Percentiles rank a stretch among this genome's conserved stretches.
phyloP scores from a whole-genome alignment of 2,888 invertebrate species.

The Odontocolon sp. region DNA sequence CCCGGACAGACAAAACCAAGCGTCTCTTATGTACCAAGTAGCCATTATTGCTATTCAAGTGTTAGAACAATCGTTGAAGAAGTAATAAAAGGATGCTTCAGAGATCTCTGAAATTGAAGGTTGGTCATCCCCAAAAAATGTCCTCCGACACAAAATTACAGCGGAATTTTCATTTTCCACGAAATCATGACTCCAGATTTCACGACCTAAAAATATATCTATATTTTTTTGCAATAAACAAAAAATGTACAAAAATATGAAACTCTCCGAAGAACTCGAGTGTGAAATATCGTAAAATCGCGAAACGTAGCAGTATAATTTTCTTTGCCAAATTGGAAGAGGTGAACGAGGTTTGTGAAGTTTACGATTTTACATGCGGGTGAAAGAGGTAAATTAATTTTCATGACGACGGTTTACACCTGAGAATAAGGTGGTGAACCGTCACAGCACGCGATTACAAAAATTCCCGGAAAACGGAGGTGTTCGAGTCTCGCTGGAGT shows the following conservation, averaged over 20 bases:
- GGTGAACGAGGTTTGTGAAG: background rate
- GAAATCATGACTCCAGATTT: no score
- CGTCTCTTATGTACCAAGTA: no score
- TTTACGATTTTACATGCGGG: conserved; percentile 12
- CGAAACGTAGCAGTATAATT: conserved; percentile 3
- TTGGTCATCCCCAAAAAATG: background rate
- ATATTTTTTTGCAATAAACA: no score
- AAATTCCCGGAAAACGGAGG: conserved; percentile 2
- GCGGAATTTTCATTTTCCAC: background rate
- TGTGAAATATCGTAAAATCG: conserved; percentile 17
- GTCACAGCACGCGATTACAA: background rate
- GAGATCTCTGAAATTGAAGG: background rate
- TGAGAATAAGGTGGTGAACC: background rate
- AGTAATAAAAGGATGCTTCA: no score
- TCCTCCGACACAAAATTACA: background rate
- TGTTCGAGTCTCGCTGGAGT: conserved; percentile 5
- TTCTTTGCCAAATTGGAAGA: conserved; percentile 8
- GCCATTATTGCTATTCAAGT: no score
- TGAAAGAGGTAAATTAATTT: background rate
- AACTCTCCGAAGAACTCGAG: no score
- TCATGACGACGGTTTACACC: background rate
- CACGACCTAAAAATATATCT: no score
- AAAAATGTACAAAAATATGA: no score
- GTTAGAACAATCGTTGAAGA: background rate
- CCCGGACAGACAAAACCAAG: conserved; percentile 11